phyloP scores from a whole-genome alignment of 2,113 vertebrate genomes.

The Camelus dromedarius region DNA sequence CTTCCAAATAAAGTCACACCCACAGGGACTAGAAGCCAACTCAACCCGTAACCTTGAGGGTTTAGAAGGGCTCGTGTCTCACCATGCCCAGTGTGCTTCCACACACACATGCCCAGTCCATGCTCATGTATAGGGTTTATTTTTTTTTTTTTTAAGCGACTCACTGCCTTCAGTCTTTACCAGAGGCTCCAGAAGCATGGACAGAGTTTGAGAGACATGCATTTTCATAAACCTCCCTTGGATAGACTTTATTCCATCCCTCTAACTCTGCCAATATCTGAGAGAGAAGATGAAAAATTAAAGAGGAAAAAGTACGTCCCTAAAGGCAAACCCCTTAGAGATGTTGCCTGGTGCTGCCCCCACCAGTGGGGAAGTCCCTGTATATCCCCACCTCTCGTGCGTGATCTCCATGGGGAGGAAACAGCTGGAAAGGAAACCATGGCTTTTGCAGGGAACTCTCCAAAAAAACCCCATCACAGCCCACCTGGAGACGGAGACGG shows the following conservation, averaged over 20 bases:
- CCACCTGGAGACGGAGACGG: not conserved
- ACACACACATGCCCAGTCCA: conserved; percentile 58
- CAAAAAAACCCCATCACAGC: not conserved
- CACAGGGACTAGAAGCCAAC: rapidly evolving
- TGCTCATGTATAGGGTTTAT: conserved; percentile 7
- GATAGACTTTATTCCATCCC: too few relatives aligned
- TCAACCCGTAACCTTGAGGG: conserved; percentile 74
- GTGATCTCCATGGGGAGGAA: too few relatives aligned
- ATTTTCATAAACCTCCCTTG: not conserved
- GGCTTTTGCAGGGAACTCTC: not conserved
- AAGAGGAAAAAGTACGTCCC: conserved; percentile 3
- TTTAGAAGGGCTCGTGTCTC: conserved; percentile 77
- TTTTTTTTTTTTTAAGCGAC: not conserved
- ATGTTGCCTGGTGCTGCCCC: conserved; percentile 72
- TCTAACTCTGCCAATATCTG: not conserved
- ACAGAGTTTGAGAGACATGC: conserved; percentile 66
- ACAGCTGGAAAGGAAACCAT: not conserved
- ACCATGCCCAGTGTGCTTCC: conserved; percentile 82
- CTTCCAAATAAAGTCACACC: not conserved
- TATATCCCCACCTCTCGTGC: conserved; percentile 74
- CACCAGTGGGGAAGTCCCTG: conserved; percentile 81
- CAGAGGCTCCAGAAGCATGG: conserved; percentile 66
- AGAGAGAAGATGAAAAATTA: conserved; percentile 68
- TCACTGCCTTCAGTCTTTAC: conserved; percentile 72
- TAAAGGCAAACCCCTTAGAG: not conserved